These are phyloP conservation scores for Galaxias olidus DNA, from an alignment of 2,797 vertebrate species.

Conservation along the genomic window DNA sequence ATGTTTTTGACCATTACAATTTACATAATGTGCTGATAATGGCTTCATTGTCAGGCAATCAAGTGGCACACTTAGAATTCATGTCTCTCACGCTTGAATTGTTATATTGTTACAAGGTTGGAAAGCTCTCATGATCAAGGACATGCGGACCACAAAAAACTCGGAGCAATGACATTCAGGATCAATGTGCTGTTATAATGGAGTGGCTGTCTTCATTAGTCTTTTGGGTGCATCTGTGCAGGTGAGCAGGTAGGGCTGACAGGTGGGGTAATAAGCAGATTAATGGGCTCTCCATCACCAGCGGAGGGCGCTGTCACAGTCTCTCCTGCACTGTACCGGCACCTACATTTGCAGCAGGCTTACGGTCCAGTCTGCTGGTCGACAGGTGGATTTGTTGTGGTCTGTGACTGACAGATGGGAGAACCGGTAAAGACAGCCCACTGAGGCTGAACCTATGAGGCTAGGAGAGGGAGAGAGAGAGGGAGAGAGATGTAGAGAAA, in stretches of 20 bases:
- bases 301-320: conserved; percentile 68
- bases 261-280: conserved; percentile 65
- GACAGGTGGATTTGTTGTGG: conserved; percentile 81
- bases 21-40: conserved; percentile 77
- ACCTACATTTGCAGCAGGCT: conserved; percentile 43
- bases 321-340: conserved; percentile 34
- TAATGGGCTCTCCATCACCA: conserved; percentile 72
- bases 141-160: conserved; percentile 61
- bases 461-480: conserved; percentile 39
- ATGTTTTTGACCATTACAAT: conserved; percentile 72
- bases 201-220: conserved; percentile 67
- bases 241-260: conserved; percentile 62
- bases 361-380: conserved; percentile 58
- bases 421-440: conserved; percentile 78
- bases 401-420: conserved; percentile 76
- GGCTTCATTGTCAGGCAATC: conserved; percentile 70
- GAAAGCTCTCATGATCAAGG: conserved; percentile 65
- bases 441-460: conserved; percentile 77
- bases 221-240: conserved; percentile 43
- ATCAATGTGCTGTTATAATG: conserved; percentile 55
- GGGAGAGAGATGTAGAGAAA: conserved; percentile 1
- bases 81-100: conserved; percentile 62
- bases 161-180: conserved; percentile 57
- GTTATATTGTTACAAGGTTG: conserved; percentile 55
- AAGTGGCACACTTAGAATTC: conserved; percentile 52